Evolutionary conservation across 2,888 invertebrate genomes (phyloP).

Genomic region (Nezara viridula): DNA sequence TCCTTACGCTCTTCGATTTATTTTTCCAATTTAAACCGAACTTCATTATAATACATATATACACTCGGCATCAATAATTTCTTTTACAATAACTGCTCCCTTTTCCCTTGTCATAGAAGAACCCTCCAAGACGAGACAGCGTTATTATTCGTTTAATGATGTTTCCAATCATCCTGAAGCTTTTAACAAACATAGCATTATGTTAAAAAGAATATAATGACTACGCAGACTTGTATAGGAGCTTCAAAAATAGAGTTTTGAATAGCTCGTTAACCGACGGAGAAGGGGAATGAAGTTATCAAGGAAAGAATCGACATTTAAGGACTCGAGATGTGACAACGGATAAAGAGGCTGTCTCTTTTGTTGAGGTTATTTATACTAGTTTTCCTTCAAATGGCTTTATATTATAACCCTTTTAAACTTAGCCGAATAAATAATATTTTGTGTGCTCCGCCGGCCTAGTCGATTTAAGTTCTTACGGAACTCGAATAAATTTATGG

Average conservation of each 20-base stretch:
- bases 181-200: neutral
- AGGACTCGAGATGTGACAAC: constrained; percentile 8
- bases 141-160: neutral
- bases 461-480: constrained; percentile 28
- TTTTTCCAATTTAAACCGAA: neutral
- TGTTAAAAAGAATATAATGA: constrained; percentile 23
- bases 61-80: neutral
- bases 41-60: neutral
- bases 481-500: constrained; percentile 18
- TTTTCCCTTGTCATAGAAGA: neutral
- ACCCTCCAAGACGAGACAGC: neutral
- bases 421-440: neutral
- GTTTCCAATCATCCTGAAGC: neutral
- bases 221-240: neutral
- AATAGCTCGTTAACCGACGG: neutral
- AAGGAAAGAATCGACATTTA: constrained; percentile 5
- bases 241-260: neutral
- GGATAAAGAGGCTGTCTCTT: neutral
- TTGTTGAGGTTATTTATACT: neutral
- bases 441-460: neutral
- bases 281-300: neutral
- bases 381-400: neutral
- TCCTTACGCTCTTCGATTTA: too few relatives aligned
- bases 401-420: neutral
- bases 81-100: neutral